A percentile compares a stretch with the other conserved stretches of the same genome.
These are phyloP conservation scores for Mobula hypostoma DNA, from an alignment of 2,113 vertebrate species.

Conservation along the genomic window DNA sequence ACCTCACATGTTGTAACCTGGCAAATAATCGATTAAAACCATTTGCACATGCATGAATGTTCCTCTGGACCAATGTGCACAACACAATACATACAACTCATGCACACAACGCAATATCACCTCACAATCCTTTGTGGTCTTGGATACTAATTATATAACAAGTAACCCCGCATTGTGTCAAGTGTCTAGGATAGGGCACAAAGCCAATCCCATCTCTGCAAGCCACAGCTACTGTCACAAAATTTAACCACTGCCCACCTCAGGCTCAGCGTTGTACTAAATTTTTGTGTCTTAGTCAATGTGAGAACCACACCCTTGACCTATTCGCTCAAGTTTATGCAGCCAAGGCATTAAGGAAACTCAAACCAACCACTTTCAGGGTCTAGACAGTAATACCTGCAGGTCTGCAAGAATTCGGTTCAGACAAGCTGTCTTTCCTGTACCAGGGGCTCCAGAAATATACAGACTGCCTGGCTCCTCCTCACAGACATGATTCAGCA, in stretches of 20 bases:
- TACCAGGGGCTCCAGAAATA: constrained; percentile 84
- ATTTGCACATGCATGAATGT: no score
- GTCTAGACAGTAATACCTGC: constrained; percentile 56
- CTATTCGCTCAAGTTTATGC: neutral
- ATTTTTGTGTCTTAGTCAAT: neutral
- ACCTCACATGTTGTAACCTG: neutral
- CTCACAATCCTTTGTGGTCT: no score
- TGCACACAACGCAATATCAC: no score
- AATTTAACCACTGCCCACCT: neutral
- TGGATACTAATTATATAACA: no score
- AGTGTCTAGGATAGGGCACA: neutral
- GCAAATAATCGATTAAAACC: no score
- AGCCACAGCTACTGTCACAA: neutral
- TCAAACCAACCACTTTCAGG: neutral
- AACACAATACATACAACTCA: no score
- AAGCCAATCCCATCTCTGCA: neutral
- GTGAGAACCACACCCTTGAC: neutral
- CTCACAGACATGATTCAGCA: constrained; percentile 59
- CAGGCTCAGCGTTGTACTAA: no score
- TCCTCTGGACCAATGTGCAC: no score
- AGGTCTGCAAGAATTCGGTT: constrained; percentile 72
- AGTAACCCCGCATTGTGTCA: neutral
- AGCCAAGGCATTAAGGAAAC: neutral
- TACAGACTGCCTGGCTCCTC: constrained; percentile 75
- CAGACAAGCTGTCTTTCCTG: constrained; percentile 85